These are phyloP conservation scores for Lipophrys pholis DNA, from an alignment of 2,113 vertebrate species.

Conservation along the genomic window DNA sequence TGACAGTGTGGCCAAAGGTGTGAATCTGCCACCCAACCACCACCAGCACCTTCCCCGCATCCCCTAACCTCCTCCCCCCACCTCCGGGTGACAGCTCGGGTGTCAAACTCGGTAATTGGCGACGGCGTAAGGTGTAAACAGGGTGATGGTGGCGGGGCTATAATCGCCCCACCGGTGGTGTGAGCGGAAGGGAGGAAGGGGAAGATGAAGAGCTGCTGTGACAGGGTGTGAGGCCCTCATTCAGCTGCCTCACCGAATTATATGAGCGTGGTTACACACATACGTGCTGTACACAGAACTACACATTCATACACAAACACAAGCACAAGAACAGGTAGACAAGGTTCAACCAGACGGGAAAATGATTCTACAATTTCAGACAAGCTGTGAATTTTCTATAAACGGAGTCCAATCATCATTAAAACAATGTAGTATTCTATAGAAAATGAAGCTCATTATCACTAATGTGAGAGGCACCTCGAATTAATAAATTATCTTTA, in stretches of 20 bases:
- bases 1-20: conserved; percentile 70
- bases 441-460: too few species aligned
- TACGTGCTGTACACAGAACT: background rate
- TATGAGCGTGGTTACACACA: background rate
- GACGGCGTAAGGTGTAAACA: conserved; percentile 83
- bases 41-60: conserved; percentile 27
- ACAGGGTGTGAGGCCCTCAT: conserved; percentile 62
- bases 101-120: conserved; percentile 84
- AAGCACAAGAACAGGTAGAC: background rate
- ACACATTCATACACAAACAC: background rate
- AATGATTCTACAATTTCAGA: too few species aligned
- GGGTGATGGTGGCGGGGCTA: conserved; percentile 75
- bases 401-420: too few species aligned
- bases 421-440: too few species aligned
- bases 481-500: too few species aligned
- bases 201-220: conserved; percentile 55
- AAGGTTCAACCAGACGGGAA: background rate
- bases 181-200: conserved; percentile 60
- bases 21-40: conserved; percentile 42
- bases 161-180: conserved; percentile 79
- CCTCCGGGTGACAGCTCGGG: conserved; percentile 62
- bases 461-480: too few species aligned
- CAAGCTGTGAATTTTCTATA: too few species aligned
- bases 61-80: conserved; percentile 17
- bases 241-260: conserved; percentile 33